Evolutionary conservation across 2,797 vertebrate species (phyloP).

Genomic region (Menidia menidia): DNA sequence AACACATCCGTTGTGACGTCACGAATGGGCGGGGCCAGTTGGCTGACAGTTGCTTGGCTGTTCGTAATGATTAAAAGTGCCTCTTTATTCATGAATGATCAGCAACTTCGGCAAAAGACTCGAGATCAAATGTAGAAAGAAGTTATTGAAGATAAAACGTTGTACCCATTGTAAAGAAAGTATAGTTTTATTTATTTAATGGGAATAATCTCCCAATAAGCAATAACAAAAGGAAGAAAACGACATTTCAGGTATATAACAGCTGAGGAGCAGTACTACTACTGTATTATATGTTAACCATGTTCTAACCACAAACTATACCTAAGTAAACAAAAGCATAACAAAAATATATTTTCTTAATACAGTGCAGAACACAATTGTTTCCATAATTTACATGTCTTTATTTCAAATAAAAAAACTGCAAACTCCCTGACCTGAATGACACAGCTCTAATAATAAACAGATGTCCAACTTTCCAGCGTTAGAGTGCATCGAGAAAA

Average conservation of each 20-base stretch:
- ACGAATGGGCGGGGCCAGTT: neutral
- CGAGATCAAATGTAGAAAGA: neutral
- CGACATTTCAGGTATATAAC: constrained; percentile 5
- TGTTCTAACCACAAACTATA: neutral
- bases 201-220: constrained; percentile 15
- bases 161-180: neutral
- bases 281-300: neutral
- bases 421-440: constrained; percentile 31
- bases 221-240: constrained; percentile 20
- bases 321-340: constrained; percentile 5
- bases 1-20: constrained; percentile 22
- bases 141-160: neutral
- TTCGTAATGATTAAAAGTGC: no score
- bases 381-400: neutral
- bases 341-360: constrained; percentile 12
- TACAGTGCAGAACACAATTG: constrained; percentile 11
- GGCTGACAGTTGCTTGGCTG: no score
- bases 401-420: constrained; percentile 14
- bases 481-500: constrained; percentile 8
- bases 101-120: no score
- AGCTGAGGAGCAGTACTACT: neutral
- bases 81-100: no score
- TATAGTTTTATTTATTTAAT: constrained; percentile 16
- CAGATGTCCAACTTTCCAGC: neutral
- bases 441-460: constrained; percentile 8